Evolutionary conservation across 2,797 vertebrate species (phyloP), one percentile per base, ranked within the genome.

Genomic region (Chaunax sp.): DNA sequence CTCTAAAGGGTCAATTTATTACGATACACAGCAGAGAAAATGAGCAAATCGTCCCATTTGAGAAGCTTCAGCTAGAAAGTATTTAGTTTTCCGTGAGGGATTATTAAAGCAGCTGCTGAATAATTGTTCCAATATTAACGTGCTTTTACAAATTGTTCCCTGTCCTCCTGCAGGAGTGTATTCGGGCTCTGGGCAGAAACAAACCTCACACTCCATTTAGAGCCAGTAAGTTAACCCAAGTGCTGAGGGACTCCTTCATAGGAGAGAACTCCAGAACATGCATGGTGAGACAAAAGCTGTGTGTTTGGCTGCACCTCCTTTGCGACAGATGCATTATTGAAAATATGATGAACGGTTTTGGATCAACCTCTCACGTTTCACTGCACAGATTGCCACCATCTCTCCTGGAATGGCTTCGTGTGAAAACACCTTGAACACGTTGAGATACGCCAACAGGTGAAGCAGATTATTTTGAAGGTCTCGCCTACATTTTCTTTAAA

Each of bases 371-470:
- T 14, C 9, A 30, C 30, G 9, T 71, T 64, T 75, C 30, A 11
- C 28, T 80, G 46, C 43, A 16, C 85, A 99, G 98, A 99, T 99
- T 2, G 97, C 97, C 28, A 99, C 97, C 28, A 97, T 99, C 92
- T 99, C 98, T 88, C 97, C 98, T 9, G 98, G 98, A 59, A 99
- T 99, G 95, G 96, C 97, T 14, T 99, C 98, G 7, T 99, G 98
- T 93, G 97, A 99, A 95, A 99, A 99, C 89, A 99, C 97, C 72
- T 88, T 99, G 77, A 99, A 99, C 91, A 99, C 98, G 0, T 70
- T 99, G 90, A 94, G 98, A 96, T 99, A 99, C 0, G 98, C 98
- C 85, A 98, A 99, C 92, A 97, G 98, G 98, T 99, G 93, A 81
- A 89, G 63, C 77, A 16, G 1, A 23, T 1, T 7, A 3, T 15